phyloP scores from a whole-genome alignment of 2,888 invertebrate genomes.

The Drosophila borborema region DNA sequence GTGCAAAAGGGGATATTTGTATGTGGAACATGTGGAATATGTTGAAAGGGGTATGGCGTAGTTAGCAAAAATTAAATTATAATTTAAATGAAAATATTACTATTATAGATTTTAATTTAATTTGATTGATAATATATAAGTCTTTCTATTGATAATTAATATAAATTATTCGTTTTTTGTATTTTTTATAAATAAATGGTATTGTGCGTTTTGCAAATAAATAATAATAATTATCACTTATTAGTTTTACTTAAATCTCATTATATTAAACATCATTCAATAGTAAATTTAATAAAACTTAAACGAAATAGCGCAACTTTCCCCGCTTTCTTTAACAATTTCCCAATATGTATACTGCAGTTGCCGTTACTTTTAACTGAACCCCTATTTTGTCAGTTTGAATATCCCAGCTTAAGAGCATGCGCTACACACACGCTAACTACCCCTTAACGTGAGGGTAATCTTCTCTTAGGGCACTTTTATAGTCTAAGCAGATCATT shows the following conservation, averaged over 20 bases:
- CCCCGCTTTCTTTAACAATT: neutral
- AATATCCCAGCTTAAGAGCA: slow-evolving; percentile 18
- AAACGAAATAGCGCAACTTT: neutral
- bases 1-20: neutral
- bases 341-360: slow-evolving; percentile 6
- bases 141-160: neutral
- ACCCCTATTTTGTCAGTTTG: neutral
- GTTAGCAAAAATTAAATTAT: neutral
- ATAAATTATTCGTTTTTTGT: neutral
- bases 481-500: slow-evolving; percentile 27
- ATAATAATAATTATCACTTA: neutral
- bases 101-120: neutral
- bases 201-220: no score
- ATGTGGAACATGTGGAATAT: slow-evolving; percentile 30
- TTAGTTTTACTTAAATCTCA: neutral
- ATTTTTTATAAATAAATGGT: no score
- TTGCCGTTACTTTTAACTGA: neutral
- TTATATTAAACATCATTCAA: neutral
- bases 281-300: neutral
- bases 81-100: neutral
- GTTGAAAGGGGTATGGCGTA: neutral
- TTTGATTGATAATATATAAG: neutral
- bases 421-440: neutral
- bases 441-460: slow-evolving; percentile 17
- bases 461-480: slow-evolving; percentile 26